Evolutionary conservation across 2,113 vertebrate genomes (phyloP).

Genomic region (Ictidomys tridecemlineatus): DNA sequence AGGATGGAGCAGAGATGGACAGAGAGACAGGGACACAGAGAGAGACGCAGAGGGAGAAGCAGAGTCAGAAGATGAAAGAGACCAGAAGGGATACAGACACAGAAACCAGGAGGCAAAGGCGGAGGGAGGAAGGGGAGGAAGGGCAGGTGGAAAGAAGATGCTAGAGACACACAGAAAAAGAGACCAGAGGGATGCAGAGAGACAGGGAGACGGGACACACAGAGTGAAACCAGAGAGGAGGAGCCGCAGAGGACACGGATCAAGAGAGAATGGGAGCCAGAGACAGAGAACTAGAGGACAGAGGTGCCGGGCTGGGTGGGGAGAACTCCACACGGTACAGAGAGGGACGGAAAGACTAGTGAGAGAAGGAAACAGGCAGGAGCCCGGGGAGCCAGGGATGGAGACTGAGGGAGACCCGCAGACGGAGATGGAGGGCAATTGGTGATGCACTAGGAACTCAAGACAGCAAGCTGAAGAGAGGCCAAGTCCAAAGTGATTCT

Average conservation of each 20-base stretch:
- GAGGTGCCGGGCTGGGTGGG: too few species aligned
- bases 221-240: rapidly evolving
- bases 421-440: neutral
- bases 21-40: constrained; percentile 34
- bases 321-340: neutral
- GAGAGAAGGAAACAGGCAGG: neutral
- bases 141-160: neutral
- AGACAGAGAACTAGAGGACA: too few species aligned
- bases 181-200: neutral
- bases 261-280: neutral
- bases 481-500: neutral
- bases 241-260: neutral
- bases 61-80: constrained; percentile 50
- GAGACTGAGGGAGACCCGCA: neutral
- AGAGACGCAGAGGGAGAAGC: neutral
- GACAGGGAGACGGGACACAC: neutral
- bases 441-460: neutral
- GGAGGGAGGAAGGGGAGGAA: constrained; percentile 18
- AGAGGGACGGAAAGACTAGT: neutral
- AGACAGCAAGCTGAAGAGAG: neutral
- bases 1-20: constrained; percentile 7
- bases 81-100: constrained; percentile 24
- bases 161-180: neutral
- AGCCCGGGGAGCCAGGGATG: neutral
- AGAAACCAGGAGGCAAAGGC: constrained; percentile 37